Evolutionary conservation across 2,888 invertebrate species (phyloP).

Genomic region (Hesperia comma): DNA sequence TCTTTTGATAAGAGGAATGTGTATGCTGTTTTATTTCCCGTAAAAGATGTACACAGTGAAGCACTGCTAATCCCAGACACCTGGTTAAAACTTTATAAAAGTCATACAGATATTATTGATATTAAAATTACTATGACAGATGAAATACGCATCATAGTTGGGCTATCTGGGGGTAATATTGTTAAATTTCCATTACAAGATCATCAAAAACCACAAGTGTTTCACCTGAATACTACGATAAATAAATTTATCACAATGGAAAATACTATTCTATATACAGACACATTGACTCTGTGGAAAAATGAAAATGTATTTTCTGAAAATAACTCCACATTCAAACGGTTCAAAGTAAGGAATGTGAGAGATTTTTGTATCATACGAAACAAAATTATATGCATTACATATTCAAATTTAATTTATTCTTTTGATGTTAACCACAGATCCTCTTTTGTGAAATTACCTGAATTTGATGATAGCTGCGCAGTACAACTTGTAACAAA

Average conservation of each 20-base stretch:
- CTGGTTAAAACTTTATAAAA: conserved; percentile 54
- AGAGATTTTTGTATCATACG: conserved; percentile 62
- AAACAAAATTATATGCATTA: conserved; percentile 65
- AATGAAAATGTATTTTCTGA: conserved; percentile 54
- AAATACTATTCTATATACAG: conserved; percentile 62
- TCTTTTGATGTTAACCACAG: conserved; percentile 56
- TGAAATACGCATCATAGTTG: conserved; percentile 53
- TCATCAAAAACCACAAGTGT: conserved; percentile 45
- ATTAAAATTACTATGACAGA: conserved; percentile 52
- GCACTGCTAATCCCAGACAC: background rate
- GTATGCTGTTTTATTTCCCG: conserved; percentile 53
- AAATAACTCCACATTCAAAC: conserved; percentile 51
- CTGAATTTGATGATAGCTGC: conserved; percentile 41
- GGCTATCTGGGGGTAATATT: conserved; percentile 63
- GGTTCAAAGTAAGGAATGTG: conserved; percentile 59
- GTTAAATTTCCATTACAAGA: conserved; percentile 51
- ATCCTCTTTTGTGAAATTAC: conserved; percentile 49
- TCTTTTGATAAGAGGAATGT: conserved; percentile 58
- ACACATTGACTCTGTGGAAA: conserved; percentile 68
- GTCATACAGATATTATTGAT: conserved; percentile 63
- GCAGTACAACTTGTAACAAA: conserved; percentile 60
- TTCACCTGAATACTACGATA: conserved; percentile 66
- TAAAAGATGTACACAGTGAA: conserved; percentile 41
- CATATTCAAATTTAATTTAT: conserved; percentile 64
- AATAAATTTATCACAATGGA: conserved; percentile 54